These are phyloP conservation scores for Sakesphorus luctuosus DNA, from an alignment of 2,113 vertebrate species.

Conservation along the genomic window DNA sequence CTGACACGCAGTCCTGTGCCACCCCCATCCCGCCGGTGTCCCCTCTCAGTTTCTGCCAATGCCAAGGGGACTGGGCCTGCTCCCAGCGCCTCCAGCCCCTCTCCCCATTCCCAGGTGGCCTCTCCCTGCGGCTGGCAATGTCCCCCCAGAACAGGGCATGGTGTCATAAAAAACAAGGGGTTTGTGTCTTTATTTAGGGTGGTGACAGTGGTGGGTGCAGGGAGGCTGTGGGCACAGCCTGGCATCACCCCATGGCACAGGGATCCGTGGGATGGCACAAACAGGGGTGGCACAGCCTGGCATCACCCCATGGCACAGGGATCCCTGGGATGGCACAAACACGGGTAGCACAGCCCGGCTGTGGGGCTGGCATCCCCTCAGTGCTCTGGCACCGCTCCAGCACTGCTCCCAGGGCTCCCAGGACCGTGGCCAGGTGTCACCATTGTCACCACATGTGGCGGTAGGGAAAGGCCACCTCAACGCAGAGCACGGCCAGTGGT, in stretches of 20 bases:
- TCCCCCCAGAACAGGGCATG: rapidly evolving
- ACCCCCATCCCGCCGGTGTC: too few species aligned
- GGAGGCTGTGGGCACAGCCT: neutral
- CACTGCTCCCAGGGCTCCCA: rapidly evolving
- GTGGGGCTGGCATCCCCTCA: rapidly evolving
- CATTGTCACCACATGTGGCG: neutral
- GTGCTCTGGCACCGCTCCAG: rapidly evolving
- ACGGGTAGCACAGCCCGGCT: rapidly evolving
- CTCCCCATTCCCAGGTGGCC: rapidly evolving
- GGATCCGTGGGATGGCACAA: too few species aligned
- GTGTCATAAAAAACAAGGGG: rapidly evolving
- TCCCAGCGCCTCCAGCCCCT: neutral
- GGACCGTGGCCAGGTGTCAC: neutral
- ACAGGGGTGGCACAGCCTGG: neutral
- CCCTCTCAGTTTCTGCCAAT: neutral
- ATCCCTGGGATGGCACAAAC: neutral
- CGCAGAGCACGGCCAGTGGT: constrained; percentile 46
- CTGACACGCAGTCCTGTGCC: neutral
- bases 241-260: too few species aligned
- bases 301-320: rapidly evolving
- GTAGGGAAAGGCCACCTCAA: constrained; percentile 63
- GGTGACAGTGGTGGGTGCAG: rapidly evolving
- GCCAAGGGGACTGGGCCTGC: rapidly evolving
- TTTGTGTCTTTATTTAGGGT: neutral
- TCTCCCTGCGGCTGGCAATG: rapidly evolving